Conservation (phyloP, 2,797 vertebrate species). For the Coregonus suidteri region DNA sequence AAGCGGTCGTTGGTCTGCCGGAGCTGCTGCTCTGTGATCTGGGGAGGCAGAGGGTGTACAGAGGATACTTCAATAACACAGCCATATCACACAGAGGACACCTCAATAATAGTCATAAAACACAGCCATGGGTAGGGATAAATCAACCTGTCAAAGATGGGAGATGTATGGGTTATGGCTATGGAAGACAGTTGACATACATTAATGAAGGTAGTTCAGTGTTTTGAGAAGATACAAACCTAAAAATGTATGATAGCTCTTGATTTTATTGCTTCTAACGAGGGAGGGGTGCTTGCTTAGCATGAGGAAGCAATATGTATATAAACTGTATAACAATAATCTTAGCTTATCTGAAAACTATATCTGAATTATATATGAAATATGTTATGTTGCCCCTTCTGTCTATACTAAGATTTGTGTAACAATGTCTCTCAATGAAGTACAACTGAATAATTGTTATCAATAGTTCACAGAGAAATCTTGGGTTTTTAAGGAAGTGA, state of each 20-base stretch:
- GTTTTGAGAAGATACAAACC: not conserved
- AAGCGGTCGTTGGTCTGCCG: constrained; percentile 98
- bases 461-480: not conserved
- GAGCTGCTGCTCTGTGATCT: constrained; percentile 98
- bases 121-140: not conserved
- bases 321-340: not conserved
- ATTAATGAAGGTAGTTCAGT: not conserved
- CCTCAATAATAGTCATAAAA: not conserved
- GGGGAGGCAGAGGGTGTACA: constrained; percentile 55
- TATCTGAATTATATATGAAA: no score
- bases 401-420: not conserved
- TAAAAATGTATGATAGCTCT: not conserved
- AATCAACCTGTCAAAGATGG: not conserved
- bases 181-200: not conserved
- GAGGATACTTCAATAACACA: constrained; percentile 24
- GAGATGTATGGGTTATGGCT: not conserved
- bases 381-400: not conserved
- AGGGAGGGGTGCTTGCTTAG: not conserved
- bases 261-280: not conserved
- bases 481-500: not conserved
- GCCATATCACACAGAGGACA: not conserved
- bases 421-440: not conserved
- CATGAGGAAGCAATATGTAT: not conserved
- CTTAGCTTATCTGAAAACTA: not conserved
- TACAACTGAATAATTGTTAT: not conserved